Evolutionary conservation across 2,113 vertebrate species (phyloP).

Genomic region (Callospermophilus lateralis): DNA sequence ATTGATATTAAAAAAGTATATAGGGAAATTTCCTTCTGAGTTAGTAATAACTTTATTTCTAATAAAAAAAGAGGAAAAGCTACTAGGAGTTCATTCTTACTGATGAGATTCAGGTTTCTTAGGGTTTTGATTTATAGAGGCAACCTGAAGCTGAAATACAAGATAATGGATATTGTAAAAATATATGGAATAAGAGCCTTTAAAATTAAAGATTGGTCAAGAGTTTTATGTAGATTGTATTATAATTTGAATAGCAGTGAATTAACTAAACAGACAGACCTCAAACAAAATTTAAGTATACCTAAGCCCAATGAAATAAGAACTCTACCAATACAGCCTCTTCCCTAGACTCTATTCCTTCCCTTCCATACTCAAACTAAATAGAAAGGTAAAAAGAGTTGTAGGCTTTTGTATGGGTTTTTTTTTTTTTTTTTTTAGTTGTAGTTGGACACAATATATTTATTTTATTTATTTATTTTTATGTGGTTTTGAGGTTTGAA

Average conservation of each 20-base stretch:
- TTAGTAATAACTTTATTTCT: constrained; percentile 27
- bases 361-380: not conserved
- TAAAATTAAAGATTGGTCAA: not conserved
- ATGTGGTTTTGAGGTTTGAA: no score
- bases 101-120: not conserved
- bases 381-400: not conserved
- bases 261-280: not conserved
- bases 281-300: not conserved
- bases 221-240: not conserved
- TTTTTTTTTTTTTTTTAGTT: no score
- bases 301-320: not conserved
- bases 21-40: not conserved
- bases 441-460: no score
- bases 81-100: no score
- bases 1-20: not conserved
- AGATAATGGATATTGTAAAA: not conserved
- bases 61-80: not conserved
- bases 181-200: not conserved
- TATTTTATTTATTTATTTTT: no score
- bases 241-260: not conserved
- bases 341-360: not conserved
- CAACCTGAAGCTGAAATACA: not conserved
- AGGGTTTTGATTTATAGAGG: not conserved
- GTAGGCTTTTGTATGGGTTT: not conserved
- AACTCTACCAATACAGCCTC: not conserved